Percentiles rank a stretch among this genome's conserved stretches.
phyloP scores from a whole-genome alignment of 2,113 vertebrate genomes.

The Rhagologus leucostigma region DNA sequence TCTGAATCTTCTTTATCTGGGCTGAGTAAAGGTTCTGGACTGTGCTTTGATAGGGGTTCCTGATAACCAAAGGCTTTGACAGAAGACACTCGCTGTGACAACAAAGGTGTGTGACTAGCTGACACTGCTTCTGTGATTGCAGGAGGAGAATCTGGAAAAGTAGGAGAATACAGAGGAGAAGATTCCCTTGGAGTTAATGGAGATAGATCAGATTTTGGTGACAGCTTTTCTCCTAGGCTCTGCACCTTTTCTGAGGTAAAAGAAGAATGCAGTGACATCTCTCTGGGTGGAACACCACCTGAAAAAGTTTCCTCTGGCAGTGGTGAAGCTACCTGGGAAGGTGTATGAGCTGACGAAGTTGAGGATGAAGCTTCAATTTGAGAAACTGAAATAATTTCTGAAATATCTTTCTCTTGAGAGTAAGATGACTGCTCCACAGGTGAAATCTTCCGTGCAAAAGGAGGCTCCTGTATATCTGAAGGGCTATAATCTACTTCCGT shows the following conservation, averaged over 20 bases:
- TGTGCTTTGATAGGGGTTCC: conserved; percentile 64
- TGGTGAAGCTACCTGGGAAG: conserved; percentile 84
- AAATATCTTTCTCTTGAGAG: conserved; percentile 82
- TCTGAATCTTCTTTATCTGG: conserved; percentile 65
- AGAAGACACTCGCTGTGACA: conserved; percentile 66
- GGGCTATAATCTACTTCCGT: conserved; percentile 94
- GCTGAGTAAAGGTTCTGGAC: conserved; percentile 59
- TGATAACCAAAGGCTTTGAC: conserved; percentile 66
- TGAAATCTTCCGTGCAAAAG: conserved; percentile 67
- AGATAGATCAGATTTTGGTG: conserved; percentile 79
- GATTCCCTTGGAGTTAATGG: conserved; percentile 76
- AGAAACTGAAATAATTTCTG: conserved; percentile 82
- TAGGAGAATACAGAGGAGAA: conserved; percentile 75
- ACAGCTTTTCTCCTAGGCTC: conserved; percentile 74
- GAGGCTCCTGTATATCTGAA: conserved; percentile 76
- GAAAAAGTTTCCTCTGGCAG: conserved; percentile 76
- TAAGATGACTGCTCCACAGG: conserved; percentile 77
- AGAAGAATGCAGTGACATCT: conserved; percentile 82
- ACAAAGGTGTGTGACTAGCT: conserved; percentile 27
- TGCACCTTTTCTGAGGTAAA: conserved; percentile 78
- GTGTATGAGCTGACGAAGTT: conserved; percentile 89
- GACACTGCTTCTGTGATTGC: not conserved
- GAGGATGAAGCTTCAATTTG: conserved; percentile 92
- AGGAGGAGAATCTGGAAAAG: conserved; percentile 69
- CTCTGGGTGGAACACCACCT: conserved; percentile 74